Evolutionary conservation across 2,888 invertebrate genomes (phyloP).

Genomic region (Hetaerina titia): DNA sequence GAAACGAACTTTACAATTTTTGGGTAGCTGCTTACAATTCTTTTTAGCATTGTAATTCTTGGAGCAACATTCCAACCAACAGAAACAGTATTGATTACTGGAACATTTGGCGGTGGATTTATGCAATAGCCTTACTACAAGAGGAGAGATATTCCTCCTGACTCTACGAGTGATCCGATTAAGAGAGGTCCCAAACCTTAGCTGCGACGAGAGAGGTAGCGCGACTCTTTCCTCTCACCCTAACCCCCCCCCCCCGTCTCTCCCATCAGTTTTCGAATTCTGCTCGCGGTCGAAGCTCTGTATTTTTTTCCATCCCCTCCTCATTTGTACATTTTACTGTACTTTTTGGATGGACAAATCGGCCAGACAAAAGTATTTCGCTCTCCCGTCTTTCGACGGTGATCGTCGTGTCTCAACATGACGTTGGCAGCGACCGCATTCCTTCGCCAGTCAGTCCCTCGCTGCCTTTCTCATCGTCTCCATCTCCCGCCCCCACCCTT

Average conservation of each 20-base stretch:
- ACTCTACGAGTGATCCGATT: too few species aligned
- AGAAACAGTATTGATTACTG: too few species aligned
- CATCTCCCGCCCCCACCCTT: background rate
- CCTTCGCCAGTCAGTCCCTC: conserved; percentile 15
- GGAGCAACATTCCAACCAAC: too few species aligned
- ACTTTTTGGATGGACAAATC: background rate
- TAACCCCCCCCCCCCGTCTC: background rate
- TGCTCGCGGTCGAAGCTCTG: background rate
- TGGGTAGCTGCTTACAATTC: too few species aligned
- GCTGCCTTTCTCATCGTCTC: background rate
- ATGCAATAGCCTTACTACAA: too few species aligned
- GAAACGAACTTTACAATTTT: too few species aligned
- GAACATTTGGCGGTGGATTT: too few species aligned
- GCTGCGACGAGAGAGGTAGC: background rate
- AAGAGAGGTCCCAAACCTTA: too few species aligned
- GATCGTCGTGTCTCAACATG: background rate
- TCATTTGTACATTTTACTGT: background rate
- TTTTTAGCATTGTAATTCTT: too few species aligned
- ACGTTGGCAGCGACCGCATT: background rate
- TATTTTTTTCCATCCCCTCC: background rate
- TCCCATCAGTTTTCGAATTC: background rate
- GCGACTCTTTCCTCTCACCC: background rate
- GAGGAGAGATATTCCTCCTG: too few species aligned
- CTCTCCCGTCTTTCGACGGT: background rate
- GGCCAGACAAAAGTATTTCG: background rate